Evolutionary conservation across 2,797 vertebrate species (phyloP), one percentile per base, ranked within the genome.

Genomic region (Dermochelys coriacea): DNA sequence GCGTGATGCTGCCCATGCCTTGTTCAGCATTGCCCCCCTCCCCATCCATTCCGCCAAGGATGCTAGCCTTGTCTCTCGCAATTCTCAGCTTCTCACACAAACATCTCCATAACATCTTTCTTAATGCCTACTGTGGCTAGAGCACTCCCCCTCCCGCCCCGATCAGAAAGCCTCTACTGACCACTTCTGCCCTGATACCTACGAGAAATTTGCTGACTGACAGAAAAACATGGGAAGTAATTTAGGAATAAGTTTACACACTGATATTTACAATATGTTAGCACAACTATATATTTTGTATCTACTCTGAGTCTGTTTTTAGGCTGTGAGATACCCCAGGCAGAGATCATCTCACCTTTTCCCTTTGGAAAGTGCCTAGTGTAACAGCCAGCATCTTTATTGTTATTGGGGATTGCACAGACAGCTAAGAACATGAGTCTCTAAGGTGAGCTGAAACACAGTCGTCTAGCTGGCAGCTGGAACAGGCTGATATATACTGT

Each of bases 11-110:
- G 6, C 11, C 57, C 47, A 80, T 54, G 29, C 27, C 6, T 82
- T 79, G 18, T 52, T 88, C 64, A 74, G 41, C 77, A 88, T 27
- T 78, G 12, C 23, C 78, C 34, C 8, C 31, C 29, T 82, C 74
- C 3, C 12, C 10, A 27, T 50, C 82, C 54, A 52, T 80, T 14
- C 25, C 47, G n/a, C 59, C 57, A 84, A 81, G 4, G 1, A n/a
- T 52, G 78, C 52, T 12, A 51, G 31, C n/a, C 86, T 49, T 47
- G 41, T 87, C 84, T 79, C 87, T 59, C 15, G 31, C 55, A 93
- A 15, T 41, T 52, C 6, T 27, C 52, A 11, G 2, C 3, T 83
- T 88, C n/a, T 71, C 19, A 71, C 37, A 25, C 19, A 71, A 71
- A 41, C 37, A 23, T 71, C 68, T 41, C 37, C 68, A 23, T 71